Evolutionary conservation across 2,797 vertebrate species (phyloP).

Genomic region (Helostoma temminkii): DNA sequence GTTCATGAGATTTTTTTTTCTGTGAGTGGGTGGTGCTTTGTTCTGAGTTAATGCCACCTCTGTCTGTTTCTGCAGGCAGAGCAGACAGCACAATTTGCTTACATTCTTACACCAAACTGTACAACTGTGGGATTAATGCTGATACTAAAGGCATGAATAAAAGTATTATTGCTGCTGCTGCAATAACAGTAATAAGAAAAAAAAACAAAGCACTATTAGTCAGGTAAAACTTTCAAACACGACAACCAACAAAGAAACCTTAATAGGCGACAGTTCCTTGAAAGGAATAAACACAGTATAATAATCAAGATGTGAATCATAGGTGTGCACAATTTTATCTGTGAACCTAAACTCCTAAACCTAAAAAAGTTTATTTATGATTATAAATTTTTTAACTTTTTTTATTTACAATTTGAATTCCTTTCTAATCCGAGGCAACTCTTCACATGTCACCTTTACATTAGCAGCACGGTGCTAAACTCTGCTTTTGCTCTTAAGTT

Average conservation of each 20-base stretch:
- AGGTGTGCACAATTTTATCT: too few species aligned
- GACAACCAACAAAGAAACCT: too few species aligned
- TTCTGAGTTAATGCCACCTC: conserved; percentile 50
- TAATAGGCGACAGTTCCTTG: too few species aligned
- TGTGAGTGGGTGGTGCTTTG: conserved; percentile 4
- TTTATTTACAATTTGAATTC: too few species aligned
- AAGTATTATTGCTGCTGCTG: neutral
- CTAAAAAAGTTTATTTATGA: too few species aligned
- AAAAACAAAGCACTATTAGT: neutral
- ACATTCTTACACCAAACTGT: conserved; percentile 3
- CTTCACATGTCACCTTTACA: conserved; percentile 28
- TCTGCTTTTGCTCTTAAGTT: conserved; percentile 3
- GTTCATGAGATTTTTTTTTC: conserved; percentile 2
- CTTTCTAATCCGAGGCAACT: too few species aligned
- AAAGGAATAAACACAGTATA: too few species aligned
- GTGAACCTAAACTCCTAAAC: too few species aligned
- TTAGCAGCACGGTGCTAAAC: conserved; percentile 35
- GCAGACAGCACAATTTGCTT: conserved; percentile 30
- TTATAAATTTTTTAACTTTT: too few species aligned
- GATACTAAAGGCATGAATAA: conserved; percentile 1
- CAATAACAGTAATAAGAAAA: neutral
- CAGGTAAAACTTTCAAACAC: too few species aligned
- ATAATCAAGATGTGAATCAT: too few species aligned
- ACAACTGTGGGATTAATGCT: conserved; percentile 15
- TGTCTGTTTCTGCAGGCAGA: conserved; percentile 39